A percentile compares a stretch with the other conserved stretches of the same genome.
These are phyloP conservation scores for Andrena marginata DNA, from an alignment of 2,888 invertebrate species.

Conservation along the genomic window DNA sequence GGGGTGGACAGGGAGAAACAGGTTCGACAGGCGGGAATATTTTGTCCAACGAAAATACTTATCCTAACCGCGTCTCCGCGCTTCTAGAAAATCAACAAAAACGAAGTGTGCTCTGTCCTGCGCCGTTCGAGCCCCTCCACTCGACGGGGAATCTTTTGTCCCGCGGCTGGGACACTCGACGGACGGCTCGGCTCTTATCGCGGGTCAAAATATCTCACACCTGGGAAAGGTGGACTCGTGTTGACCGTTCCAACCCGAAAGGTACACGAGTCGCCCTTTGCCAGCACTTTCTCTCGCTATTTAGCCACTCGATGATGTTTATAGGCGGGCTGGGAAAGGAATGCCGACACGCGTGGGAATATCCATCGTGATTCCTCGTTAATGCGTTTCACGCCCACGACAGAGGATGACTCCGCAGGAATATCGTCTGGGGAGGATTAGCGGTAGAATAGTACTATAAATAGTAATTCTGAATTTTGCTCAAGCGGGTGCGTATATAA, in stretches of 20 bases:
- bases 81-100: slow-evolving; percentile 13
- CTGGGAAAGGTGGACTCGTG: neutral
- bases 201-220: neutral
- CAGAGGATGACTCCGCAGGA: neutral
- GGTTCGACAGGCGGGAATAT: slow-evolving; percentile 26
- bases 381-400: slow-evolving; percentile 11
- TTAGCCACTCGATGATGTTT: slow-evolving; percentile 19
- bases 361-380: neutral
- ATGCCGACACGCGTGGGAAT: slow-evolving; percentile 12
- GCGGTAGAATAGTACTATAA: slow-evolving; percentile 22
- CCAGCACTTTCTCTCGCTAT: slow-evolving; percentile 40
- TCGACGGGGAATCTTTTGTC: neutral
- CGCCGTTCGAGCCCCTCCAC: neutral
- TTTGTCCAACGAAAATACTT: slow-evolving; percentile 32
- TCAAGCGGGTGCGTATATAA: slow-evolving; percentile 31
- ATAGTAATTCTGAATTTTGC: slow-evolving; percentile 50
- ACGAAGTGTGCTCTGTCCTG: neutral
- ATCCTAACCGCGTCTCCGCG: neutral
- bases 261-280: neutral
- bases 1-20: slow-evolving; percentile 8
- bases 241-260: neutral
- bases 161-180: neutral
- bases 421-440: neutral
- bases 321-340: slow-evolving; percentile 18
- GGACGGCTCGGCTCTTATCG: neutral